Percentiles rank a stretch among this genome's conserved stretches.
Evolutionary conservation across 2,797 vertebrate genomes (phyloP).

Genomic region (Lagodon rhomboides): DNA sequence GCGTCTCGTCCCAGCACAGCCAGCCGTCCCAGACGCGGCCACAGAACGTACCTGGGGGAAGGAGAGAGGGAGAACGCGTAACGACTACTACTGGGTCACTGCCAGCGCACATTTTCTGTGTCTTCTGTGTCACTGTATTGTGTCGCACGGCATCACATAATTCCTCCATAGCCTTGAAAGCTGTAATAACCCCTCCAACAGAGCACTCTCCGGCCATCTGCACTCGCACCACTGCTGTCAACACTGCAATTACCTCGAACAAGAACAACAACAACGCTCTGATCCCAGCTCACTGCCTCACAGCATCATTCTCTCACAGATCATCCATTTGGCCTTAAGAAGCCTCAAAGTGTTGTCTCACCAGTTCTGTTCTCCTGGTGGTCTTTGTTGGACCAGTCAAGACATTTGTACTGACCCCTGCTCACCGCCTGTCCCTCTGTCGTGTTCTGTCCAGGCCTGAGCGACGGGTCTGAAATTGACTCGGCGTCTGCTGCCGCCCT

Average conservation of each 20-base stretch:
- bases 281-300: slow-evolving; percentile 3
- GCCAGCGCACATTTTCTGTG: not conserved
- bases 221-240: not conserved
- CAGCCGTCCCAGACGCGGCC: slow-evolving; percentile 93
- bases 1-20: slow-evolving; percentile 95
- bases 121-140: not conserved
- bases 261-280: slow-evolving; percentile 11
- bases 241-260: slow-evolving; percentile 7
- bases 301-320: slow-evolving; percentile 27
- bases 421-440: slow-evolving; percentile 66
- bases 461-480: slow-evolving; percentile 65
- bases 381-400: slow-evolving; percentile 66
- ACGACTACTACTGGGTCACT: not conserved
- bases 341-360: slow-evolving; percentile 65
- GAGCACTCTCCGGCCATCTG: not conserved
- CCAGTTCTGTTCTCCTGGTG: slow-evolving; percentile 79
- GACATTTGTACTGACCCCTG: slow-evolving; percentile 81
- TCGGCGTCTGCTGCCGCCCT: slow-evolving; percentile 42
- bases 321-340: slow-evolving; percentile 36
- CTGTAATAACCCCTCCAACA: slow-evolving; percentile 6
- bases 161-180: slow-evolving; percentile 1
- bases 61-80: not conserved
- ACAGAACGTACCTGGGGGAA: slow-evolving; percentile 87
- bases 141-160: too few relatives aligned
- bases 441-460: slow-evolving; percentile 65